These are phyloP conservation scores for Vandiemenella viatica DNA, from an alignment of 2,888 invertebrate genomes.

Conservation along the genomic window DNA sequence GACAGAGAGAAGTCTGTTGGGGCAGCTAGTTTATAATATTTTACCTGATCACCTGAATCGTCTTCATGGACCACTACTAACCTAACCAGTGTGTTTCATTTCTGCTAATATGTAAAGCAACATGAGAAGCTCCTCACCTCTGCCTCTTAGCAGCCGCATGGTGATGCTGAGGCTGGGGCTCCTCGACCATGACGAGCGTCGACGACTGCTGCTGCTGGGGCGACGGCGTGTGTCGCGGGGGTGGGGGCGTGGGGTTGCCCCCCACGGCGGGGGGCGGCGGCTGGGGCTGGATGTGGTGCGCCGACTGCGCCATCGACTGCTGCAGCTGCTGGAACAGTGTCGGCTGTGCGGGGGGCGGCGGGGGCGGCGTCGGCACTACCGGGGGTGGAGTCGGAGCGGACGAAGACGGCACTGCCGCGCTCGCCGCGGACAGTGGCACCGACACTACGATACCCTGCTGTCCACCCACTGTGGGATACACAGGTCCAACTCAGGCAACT, in stretches of 20 bases:
- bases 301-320: conserved; percentile 4
- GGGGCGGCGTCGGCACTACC: conserved; percentile 27
- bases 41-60: too few species aligned
- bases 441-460: conserved; percentile 13
- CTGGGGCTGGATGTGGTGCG: conserved; percentile 1
- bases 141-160: conserved; percentile 1
- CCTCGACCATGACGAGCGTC: not conserved
- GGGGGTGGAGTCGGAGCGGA: conserved; percentile 1
- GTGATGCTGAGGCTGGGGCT: not conserved
- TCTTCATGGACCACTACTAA: too few species aligned
- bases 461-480: too few species aligned
- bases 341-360: conserved; percentile 19
- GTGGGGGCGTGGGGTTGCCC: not conserved
- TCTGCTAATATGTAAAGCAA: too few species aligned
- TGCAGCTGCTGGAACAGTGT: not conserved
- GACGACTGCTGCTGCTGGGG: not conserved
- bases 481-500: too few species aligned
- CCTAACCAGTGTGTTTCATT: too few species aligned
- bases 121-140: too few species aligned
- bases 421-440: conserved; percentile 12
- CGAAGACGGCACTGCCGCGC: conserved; percentile 3
- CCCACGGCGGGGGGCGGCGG: not conserved
- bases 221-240: not conserved
- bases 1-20: too few species aligned
- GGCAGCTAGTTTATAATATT: too few species aligned